Conservation (phyloP, 2,888 invertebrate genomes). For the Biston betularia region DNA sequence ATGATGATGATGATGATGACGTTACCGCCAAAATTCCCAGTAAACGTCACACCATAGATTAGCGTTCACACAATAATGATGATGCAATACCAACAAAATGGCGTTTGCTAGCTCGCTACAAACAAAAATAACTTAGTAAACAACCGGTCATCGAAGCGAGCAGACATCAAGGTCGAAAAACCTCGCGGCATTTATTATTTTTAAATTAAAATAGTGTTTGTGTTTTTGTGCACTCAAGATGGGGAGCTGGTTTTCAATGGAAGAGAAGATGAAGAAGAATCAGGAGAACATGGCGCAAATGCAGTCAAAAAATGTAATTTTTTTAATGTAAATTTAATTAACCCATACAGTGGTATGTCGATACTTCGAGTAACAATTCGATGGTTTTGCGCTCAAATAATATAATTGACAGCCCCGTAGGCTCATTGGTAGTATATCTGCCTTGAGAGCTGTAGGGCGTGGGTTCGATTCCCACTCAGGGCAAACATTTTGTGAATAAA, state of each 20-base stretch:
- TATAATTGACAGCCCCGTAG: too few species aligned
- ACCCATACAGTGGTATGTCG: too few species aligned
- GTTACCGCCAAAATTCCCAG: not conserved
- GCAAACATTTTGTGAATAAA: too few species aligned
- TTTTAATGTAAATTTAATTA: not conserved
- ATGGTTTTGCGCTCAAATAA: too few species aligned
- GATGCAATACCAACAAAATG: not conserved
- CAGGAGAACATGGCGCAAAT: slow-evolving; percentile 4
- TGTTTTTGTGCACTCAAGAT: not conserved
- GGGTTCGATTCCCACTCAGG: too few species aligned
- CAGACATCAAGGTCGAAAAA: not conserved
- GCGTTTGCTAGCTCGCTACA: not conserved
- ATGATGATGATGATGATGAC: too few species aligned
- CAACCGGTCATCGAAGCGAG: not conserved
- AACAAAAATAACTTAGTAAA: slow-evolving; percentile 8
- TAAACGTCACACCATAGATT: not conserved
- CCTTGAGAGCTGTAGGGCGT: too few species aligned
- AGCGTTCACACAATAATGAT: not conserved
- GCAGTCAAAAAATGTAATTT: slow-evolving; percentile 9
- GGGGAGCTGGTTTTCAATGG: slow-evolving; percentile 17
- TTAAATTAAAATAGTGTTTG: not conserved
- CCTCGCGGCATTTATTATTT: not conserved
- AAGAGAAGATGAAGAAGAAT: slow-evolving; percentile 15
- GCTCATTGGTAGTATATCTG: too few species aligned
- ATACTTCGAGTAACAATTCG: too few species aligned